Evolutionary conservation across 2,113 vertebrate species (phyloP).

Genomic region (Forbesichthys papilliferus): DNA sequence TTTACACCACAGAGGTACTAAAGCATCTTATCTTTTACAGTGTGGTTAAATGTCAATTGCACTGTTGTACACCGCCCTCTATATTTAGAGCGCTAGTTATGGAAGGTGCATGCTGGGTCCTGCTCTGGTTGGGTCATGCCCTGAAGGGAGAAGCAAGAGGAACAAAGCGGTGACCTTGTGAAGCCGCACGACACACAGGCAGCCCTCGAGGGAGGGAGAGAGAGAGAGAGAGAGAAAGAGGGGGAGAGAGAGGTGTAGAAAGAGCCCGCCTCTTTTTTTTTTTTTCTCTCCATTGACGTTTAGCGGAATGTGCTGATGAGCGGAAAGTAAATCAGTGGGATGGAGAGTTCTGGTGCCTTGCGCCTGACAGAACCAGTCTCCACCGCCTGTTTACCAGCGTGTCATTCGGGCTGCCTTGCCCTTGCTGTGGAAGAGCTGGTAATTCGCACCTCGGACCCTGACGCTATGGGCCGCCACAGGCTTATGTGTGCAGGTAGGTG

Average conservation of each 20-base stretch:
- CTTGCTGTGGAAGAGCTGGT: conserved; percentile 13
- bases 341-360: conserved; percentile 36
- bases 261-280: conserved; percentile 16
- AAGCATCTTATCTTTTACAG: too few species aligned
- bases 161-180: conserved; percentile 65
- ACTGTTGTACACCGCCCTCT: neutral
- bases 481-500: conserved; percentile 62
- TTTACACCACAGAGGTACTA: too few species aligned
- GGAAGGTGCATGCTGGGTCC: conserved; percentile 8
- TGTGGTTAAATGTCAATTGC: neutral
- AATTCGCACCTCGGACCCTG: conserved; percentile 11
- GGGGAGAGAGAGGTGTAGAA: conserved; percentile 23
- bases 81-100: neutral
- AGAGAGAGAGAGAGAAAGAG: conserved; percentile 8
- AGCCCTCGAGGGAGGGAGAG: conserved; percentile 19
- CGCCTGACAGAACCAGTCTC: conserved; percentile 7
- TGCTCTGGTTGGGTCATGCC: conserved; percentile 25
- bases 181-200: conserved; percentile 42
- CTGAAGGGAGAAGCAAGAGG: conserved; percentile 36
- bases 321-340: conserved; percentile 52
- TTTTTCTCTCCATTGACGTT: conserved; percentile 63
- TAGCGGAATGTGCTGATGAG: conserved; percentile 64
- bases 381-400: conserved; percentile 6
- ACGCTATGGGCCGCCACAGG: conserved; percentile 1
- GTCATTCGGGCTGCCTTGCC: conserved; percentile 17